Evolutionary conservation across 2,888 invertebrate genomes (phyloP).

Genomic region (Microctonus aethiopoides): DNA sequence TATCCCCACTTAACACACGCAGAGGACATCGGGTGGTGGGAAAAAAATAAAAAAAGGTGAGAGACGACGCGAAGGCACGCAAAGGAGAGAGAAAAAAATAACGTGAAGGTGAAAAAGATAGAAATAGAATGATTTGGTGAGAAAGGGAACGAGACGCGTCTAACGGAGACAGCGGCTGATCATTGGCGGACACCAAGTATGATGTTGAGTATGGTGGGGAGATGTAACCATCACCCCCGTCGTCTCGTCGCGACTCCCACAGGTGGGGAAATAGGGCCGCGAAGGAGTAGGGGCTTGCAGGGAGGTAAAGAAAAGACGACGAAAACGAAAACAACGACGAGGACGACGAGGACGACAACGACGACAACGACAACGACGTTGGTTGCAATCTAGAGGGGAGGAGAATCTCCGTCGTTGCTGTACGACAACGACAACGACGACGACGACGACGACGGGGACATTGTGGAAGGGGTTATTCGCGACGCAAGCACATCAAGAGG

Average conservation of each 20-base stretch:
- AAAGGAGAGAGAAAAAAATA: slow-evolving; percentile 15
- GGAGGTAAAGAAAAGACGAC: slow-evolving; percentile 32
- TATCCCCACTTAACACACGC: neutral
- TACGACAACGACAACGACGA: slow-evolving; percentile 53
- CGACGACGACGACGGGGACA: slow-evolving; percentile 42
- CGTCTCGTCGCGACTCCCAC: slow-evolving; percentile 18
- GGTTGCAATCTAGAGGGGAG: slow-evolving; percentile 18
- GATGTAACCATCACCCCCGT: slow-evolving; percentile 47
- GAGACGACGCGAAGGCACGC: slow-evolving; percentile 36
- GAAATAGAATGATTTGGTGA: slow-evolving; percentile 38
- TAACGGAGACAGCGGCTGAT: slow-evolving; percentile 61
- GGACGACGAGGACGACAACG: slow-evolving; percentile 43
- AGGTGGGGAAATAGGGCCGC: slow-evolving; percentile 33
- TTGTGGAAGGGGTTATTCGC: slow-evolving; percentile 37
- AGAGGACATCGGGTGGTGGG: slow-evolving; percentile 37
- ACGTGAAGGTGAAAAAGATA: neutral
- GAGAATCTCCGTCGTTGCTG: slow-evolving; percentile 42
- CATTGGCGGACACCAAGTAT: slow-evolving; percentile 62
- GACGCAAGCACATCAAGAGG: slow-evolving; percentile 39
- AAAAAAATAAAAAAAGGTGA: slow-evolving; percentile 37
- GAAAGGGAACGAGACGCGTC: slow-evolving; percentile 36
- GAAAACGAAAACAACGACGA: slow-evolving; percentile 42
- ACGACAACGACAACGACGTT: slow-evolving; percentile 42
- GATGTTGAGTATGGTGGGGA: slow-evolving; percentile 52
- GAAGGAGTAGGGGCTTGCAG: slow-evolving; percentile 28